These are phyloP conservation scores for Acanthosepion lycidas DNA, from an alignment of 2,888 invertebrate species.

Conservation along the genomic window DNA sequence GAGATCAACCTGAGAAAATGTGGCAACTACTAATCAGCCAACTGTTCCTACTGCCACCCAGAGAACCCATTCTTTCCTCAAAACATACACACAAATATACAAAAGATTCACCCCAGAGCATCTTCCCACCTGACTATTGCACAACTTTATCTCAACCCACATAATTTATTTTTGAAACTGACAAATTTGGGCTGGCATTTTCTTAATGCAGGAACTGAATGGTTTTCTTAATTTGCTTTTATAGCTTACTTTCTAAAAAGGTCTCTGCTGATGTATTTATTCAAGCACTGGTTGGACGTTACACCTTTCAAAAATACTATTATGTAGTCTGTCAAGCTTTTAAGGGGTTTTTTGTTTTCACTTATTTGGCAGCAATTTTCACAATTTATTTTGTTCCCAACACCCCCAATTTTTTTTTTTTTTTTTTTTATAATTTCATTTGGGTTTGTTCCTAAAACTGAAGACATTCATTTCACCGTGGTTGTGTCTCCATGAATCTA, in stretches of 20 bases:
- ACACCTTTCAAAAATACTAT: too few species aligned
- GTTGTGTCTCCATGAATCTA: background rate
- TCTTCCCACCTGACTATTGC: background rate
- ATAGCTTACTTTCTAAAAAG: background rate
- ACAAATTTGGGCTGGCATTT: background rate
- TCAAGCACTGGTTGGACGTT: background rate
- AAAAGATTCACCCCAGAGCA: background rate
- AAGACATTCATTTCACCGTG: background rate
- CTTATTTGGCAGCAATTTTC: too few species aligned
- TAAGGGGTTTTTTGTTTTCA: too few species aligned
- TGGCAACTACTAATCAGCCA: constrained; percentile 49
- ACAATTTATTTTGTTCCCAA: too few species aligned
- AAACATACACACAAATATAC: background rate
- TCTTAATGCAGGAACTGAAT: background rate
- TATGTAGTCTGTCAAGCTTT: too few species aligned
- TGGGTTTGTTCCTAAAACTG: background rate
- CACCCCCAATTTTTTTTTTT: too few species aligned
- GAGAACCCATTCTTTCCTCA: background rate
- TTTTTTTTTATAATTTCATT: background rate
- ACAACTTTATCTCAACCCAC: background rate
- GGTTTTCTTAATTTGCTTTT: background rate
- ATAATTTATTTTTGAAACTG: background rate
- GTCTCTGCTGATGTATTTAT: background rate
- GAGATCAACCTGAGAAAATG: constrained; percentile 67
- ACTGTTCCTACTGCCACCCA: background rate